Evolutionary conservation across 2,888 invertebrate genomes (phyloP).

Genomic region (Smittia aterrima): DNA sequence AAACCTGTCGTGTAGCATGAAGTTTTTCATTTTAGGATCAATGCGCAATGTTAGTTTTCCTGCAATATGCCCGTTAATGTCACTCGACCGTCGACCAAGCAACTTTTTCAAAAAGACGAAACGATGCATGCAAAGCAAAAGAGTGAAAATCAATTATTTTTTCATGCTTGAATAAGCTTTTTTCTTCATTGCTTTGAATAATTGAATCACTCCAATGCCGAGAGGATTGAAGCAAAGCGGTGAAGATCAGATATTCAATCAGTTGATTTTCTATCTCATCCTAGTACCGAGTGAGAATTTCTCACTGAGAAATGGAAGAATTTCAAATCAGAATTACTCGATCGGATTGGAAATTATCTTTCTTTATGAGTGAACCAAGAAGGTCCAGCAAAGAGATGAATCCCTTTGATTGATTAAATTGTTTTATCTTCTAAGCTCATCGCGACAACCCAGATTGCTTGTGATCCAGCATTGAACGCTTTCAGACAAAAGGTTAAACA

Average conservation of each 20-base stretch:
- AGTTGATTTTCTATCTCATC: neutral
- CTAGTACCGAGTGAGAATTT: neutral
- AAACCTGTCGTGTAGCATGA: slow-evolving; percentile 38
- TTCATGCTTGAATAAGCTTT: neutral
- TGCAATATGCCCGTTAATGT: neutral
- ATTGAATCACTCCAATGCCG: neutral
- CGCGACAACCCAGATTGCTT: too few species aligned
- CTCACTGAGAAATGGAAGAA: too few species aligned
- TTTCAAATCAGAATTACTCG: too few species aligned
- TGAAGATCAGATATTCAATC: neutral
- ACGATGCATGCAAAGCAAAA: neutral
- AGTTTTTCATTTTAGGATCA: neutral
- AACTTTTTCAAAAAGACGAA: neutral
- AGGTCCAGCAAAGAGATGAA: too few species aligned
- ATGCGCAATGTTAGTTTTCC: neutral
- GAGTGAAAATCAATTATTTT: slow-evolving; percentile 22
- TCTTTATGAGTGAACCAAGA: too few species aligned
- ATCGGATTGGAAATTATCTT: too few species aligned
- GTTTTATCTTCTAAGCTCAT: too few species aligned
- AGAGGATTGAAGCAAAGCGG: neutral
- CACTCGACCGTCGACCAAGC: neutral
- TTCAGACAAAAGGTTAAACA: too few species aligned
- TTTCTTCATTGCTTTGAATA: slow-evolving; percentile 24
- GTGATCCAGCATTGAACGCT: too few species aligned
- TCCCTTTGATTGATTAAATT: too few species aligned